Base-by-base conservation (phyloP, 2,888 invertebrate genomes). In the Eugnorisma glareosa region DNA sequence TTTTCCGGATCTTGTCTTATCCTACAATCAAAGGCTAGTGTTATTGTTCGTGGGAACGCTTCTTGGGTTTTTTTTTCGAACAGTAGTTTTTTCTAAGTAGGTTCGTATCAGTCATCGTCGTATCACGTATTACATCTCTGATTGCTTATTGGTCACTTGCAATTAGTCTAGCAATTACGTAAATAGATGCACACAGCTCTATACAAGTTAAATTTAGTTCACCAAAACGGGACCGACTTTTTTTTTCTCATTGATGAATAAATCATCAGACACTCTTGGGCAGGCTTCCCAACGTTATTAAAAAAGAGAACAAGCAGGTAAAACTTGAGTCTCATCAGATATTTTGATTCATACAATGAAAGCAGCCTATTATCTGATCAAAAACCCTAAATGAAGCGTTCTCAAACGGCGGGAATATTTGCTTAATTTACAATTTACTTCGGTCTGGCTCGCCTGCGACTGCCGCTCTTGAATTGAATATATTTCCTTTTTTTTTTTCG, bases 401-500 rank as follows among this genome's bases (percentile, higher is more conserved):
- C 70, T 83, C 63, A 72, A 76, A 75, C 59, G 48, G 48, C 66
- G 37, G 59, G 57, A 81, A 81, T 81, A 72, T 83, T 81, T 81
- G 77, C 83, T 78, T 85, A 78, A 81, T 81, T 85, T 72, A 72
- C 84, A 79, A 81, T 84, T 84, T 78, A 74, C 61, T 73, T 72
- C 69, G 67, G 76, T 68, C 45, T 57, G 21, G 31, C 43, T 79
- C 70, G 77, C 51, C 70, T 43, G 51, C 51, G 63, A 79, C 74
- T 48, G 54, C 72, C 64, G 78, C 70, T 73, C 82, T 88, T 72
- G 73, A 88, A 83, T 82, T 82, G 80, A 84, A 87, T 84, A 81
- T 80, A 83, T 77, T 71, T 75, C 68, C 73, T 80, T 72, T 86
- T 88, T 86, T 88, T 76, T 88, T 88, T 71, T 28, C n/a, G 18